Percentiles rank a stretch among this genome's conserved stretches.
Conservation (phyloP, 1,140 invertebrate genomes). For the Papilio helenus region DNA sequence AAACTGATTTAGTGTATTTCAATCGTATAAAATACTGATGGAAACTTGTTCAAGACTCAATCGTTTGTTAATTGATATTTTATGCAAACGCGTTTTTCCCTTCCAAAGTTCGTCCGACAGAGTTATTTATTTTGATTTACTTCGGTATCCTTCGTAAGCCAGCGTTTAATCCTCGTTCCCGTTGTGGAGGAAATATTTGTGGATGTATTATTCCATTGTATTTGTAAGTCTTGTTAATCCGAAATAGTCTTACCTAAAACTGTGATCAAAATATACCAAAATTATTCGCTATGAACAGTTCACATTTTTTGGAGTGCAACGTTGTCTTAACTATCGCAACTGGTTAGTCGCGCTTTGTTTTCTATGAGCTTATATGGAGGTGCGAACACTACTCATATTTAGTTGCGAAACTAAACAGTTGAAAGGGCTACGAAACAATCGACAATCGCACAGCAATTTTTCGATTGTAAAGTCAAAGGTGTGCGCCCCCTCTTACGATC, state of each 20-base stretch:
- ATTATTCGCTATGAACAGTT: not conserved
- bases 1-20: not conserved
- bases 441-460: too few species aligned
- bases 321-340: too few species aligned
- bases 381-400: too few species aligned
- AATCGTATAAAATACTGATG: not conserved
- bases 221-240: not conserved
- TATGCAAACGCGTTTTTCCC: not conserved
- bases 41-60: not conserved
- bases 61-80: not conserved
- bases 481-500: too few species aligned
- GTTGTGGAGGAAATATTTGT: slow-evolving; percentile 16
- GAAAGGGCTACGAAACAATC: too few species aligned
- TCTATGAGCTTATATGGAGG: too few species aligned
- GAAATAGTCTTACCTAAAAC: not conserved
- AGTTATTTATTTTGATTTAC: slow-evolving; percentile 28
- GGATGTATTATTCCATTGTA: slow-evolving; percentile 3
- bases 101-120: not conserved
- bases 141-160: slow-evolving; percentile 1
- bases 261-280: not conserved
- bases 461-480: too few species aligned
- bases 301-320: too few species aligned
- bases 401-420: too few species aligned
- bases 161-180: slow-evolving; percentile 8
- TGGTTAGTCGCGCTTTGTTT: too few species aligned